Conservation (phyloP, 2,888 invertebrate species). For the Anagyrus pseudococci region DNA sequence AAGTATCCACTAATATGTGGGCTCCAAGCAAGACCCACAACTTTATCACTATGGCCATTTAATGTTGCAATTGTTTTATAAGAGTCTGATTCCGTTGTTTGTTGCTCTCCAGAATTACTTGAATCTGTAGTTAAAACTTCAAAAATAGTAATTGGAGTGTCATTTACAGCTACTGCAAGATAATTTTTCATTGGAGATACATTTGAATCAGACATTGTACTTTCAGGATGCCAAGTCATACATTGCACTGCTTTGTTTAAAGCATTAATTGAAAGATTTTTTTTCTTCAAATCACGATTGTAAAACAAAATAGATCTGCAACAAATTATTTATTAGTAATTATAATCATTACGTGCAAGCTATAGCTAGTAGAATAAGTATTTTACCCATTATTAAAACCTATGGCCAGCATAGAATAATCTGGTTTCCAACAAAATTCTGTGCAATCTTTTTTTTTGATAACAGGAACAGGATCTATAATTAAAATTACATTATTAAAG, state of each 20-base stretch:
- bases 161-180: conserved; percentile 70
- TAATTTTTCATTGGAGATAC: conserved; percentile 69
- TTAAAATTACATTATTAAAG: conserved; percentile 9
- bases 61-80: conserved; percentile 58
- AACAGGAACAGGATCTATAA: conserved; percentile 47
- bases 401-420: conserved; percentile 67
- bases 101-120: background rate
- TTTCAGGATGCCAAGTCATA: conserved; percentile 77
- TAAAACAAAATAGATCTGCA: conserved; percentile 52
- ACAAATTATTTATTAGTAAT: conserved; percentile 19
- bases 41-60: conserved; percentile 65
- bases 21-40: conserved; percentile 73
- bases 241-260: conserved; percentile 71
- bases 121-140: conserved; percentile 52
- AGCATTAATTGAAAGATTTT: conserved; percentile 59
- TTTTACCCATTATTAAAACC: conserved; percentile 72
- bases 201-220: conserved; percentile 66
- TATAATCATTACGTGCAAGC: background rate
- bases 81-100: conserved; percentile 27
- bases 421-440: conserved; percentile 70
- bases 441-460: conserved; percentile 58
- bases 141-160: conserved; percentile 64
- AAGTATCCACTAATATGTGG: conserved; percentile 72
- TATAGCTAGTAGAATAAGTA: conserved; percentile 41
- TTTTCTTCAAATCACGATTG: conserved; percentile 43